Base-by-base conservation (phyloP, 1,140 invertebrate genomes). In the Macrobrachium nipponense region DNA sequence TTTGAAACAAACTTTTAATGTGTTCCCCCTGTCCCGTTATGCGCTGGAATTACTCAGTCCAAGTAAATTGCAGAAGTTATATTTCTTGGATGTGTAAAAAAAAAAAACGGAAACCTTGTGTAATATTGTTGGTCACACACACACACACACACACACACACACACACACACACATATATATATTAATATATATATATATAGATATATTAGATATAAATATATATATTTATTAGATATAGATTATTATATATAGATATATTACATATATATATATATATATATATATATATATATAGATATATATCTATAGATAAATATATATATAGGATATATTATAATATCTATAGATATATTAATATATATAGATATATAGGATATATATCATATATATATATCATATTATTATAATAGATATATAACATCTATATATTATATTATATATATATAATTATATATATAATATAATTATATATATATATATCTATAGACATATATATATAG, bases 251-350 rank as follows among this genome's bases (percentile, higher is more conserved):
- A 66, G 5, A 66, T 66, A 66, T 23, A 66, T 51, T 66, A 14
- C 14, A 66, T 23, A 66, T 66, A 66, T 66, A 66, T 23, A 66
- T 66, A 66, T 66, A 14, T 23, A 66, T 66, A 66, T 66, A 66
- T 66, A 66, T 23, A 66, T 66, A 66, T 66, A 66, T 23, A 66
- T 66, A 66, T 66, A 66, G 5, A 66, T 66, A 66, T 66, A 66
- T 66, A 66, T 66, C 17, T 66, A 66, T 66, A 66, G 5, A 66
- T 66, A 66, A 6, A 66, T 66, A 66, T 66, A 66, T 66, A 66
- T 66, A 66, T 66, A n/a, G n/a, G n/a, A n/a, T n/a, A n/a, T n/a
- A n/a, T n/a, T n/a, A n/a, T n/a, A n/a, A n/a, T n/a, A n/a, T n/a
- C n/a, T n/a, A n/a, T n/a, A n/a, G n/a, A n/a, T n/a, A n/a, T n/a